Conservation (phyloP, 2,113 vertebrate species). For the Aspiorhynchus laticeps region DNA sequence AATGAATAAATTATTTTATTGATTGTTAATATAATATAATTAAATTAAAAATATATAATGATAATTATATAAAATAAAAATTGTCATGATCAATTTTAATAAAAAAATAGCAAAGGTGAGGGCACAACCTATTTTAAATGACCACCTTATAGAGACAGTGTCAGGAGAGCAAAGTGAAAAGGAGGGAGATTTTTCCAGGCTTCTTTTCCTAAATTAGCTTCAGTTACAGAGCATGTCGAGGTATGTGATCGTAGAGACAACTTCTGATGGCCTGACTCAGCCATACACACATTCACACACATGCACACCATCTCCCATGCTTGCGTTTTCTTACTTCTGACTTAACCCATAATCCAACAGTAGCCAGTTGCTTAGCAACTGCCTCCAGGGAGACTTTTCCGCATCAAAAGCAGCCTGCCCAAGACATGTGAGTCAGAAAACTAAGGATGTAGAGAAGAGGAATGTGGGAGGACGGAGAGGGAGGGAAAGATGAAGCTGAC, state of each 20-base stretch:
- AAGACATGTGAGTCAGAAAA: constrained; percentile 59
- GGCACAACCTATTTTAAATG: neutral
- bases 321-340: constrained; percentile 65
- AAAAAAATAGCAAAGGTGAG: neutral
- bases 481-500: constrained; percentile 21
- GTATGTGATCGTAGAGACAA: neutral
- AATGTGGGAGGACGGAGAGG: constrained; percentile 21
- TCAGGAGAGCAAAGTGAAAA: neutral
- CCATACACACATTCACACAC: constrained; percentile 21
- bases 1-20: too few species aligned
- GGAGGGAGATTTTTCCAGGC: neutral
- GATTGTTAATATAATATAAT: too few species aligned
- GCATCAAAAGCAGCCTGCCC: constrained; percentile 68
- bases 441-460: constrained; percentile 31
- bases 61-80: too few species aligned
- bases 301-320: constrained; percentile 36
- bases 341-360: constrained; percentile 69
- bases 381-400: constrained; percentile 69
- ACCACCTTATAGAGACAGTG: neutral
- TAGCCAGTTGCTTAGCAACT: constrained; percentile 78
- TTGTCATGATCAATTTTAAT: too few species aligned
- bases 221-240: neutral
- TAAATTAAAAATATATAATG: too few species aligned
- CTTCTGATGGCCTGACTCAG: constrained; percentile 8
- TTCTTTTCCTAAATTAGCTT: neutral